Conservation (phyloP, 1,140 invertebrate genomes). For the Drosophila pseudoananassae region DNA sequence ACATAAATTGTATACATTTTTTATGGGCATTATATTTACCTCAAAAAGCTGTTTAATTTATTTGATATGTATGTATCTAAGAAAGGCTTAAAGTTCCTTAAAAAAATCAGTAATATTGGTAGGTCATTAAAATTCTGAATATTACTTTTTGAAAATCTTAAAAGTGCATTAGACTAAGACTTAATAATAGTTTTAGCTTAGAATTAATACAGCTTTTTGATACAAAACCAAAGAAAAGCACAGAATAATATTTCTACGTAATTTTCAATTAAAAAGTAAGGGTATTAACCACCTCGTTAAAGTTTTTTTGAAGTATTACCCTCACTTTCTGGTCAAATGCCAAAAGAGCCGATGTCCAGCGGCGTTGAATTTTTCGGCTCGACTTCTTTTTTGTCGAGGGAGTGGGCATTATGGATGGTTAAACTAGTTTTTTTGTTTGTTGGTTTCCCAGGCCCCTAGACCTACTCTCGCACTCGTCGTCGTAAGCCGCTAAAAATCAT, state of each 20-base stretch:
- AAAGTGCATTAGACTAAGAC: no score
- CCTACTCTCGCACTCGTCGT: neutral
- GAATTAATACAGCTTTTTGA: neutral
- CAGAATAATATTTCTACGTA: neutral
- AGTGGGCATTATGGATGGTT: conserved; percentile 9
- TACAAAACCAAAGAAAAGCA: neutral
- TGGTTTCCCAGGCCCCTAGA: conserved; percentile 27
- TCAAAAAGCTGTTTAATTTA: no score
- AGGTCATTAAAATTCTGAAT: no score
- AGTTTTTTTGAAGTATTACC: neutral
- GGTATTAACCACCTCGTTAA: no score
- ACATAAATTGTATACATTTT: no score
- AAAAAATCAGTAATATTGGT: no score
- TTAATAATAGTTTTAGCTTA: no score
- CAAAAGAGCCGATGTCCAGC: conserved; percentile 45
- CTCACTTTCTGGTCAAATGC: conserved; percentile 31
- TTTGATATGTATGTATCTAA: no score
- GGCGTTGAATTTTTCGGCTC: conserved; percentile 31
- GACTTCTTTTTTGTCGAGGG: neutral
- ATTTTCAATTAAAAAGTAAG: no score
- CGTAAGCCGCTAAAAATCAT: conserved; percentile 52
- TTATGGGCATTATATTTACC: no score
- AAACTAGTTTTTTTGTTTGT: conserved; percentile 52
- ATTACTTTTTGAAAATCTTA: no score
- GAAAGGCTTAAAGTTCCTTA: no score